Conservation (phyloP, 1,140 invertebrate genomes). For the Oncopeltus fasciatus region DNA sequence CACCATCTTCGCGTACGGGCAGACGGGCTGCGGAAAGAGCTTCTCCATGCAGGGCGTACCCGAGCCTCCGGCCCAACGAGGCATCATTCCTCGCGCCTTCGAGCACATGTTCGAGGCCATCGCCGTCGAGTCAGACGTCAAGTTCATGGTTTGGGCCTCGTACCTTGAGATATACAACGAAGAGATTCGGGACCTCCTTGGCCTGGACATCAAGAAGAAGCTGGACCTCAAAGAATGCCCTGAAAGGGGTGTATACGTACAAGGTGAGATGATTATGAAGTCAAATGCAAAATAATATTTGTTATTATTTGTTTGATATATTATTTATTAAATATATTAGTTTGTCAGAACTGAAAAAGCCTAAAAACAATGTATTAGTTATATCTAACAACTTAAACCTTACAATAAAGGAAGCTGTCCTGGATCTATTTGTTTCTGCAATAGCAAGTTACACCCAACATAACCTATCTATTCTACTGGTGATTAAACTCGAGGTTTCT, state of each 20-base stretch:
- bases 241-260: constrained; percentile 67
- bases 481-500: too few species aligned
- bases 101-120: constrained; percentile 89
- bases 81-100: constrained; percentile 74
- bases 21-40: constrained; percentile 72
- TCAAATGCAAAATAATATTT: too few species aligned
- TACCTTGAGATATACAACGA: constrained; percentile 92
- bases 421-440: too few species aligned
- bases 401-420: too few species aligned
- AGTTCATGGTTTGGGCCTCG: constrained; percentile 78
- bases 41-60: constrained; percentile 67
- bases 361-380: too few species aligned
- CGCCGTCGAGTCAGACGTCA: constrained; percentile 58
- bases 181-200: constrained; percentile 63
- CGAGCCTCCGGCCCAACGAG: constrained; percentile 39
- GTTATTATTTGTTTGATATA: too few species aligned
- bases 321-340: too few species aligned
- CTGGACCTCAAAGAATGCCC: constrained; percentile 67
- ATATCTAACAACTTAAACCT: too few species aligned
- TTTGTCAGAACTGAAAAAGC: too few species aligned
- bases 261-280: constrained; percentile 36
- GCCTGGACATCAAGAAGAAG: constrained; percentile 46
- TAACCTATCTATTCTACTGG: too few species aligned
- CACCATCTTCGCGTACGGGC: constrained; percentile 77
- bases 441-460: too few species aligned